A percentile compares a stretch with the other conserved stretches of the same genome.
Conservation (phyloP, 2,797 vertebrate species). For the Xyrichtys novacula region DNA sequence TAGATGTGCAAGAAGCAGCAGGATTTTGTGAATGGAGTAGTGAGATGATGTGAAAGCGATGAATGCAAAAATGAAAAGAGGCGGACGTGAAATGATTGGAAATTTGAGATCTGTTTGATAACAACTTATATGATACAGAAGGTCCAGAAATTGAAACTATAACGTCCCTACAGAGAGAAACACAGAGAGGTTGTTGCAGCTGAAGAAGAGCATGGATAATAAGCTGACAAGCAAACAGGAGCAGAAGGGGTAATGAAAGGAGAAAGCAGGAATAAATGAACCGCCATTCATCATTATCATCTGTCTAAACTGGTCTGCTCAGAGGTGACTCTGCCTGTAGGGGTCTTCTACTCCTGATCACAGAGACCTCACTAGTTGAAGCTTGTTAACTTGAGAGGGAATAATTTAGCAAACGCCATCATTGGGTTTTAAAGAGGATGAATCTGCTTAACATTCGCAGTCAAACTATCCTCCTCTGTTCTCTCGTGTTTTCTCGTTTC, state of each 20-base stretch:
- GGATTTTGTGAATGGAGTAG: background rate
- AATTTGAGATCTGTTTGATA: background rate
- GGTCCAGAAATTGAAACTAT: too few relatives aligned
- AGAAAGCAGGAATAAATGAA: constrained; percentile 15
- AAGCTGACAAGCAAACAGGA: background rate
- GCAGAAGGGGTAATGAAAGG: constrained; percentile 10
- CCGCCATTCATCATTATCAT: constrained; percentile 44
- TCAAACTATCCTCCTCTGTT: background rate
- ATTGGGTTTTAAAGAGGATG: background rate
- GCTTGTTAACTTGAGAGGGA: background rate
- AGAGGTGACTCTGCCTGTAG: constrained; percentile 25
- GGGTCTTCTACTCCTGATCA: constrained; percentile 31
- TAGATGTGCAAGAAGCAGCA: background rate
- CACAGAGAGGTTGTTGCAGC: background rate
- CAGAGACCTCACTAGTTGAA: constrained; percentile 4
- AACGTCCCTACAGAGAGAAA: background rate
- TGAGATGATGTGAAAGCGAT: background rate
- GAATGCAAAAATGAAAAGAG: background rate
- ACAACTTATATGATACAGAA: background rate
- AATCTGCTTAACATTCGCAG: background rate
- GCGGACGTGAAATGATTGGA: background rate
- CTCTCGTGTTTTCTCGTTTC: background rate
- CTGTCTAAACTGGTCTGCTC: constrained; percentile 38
- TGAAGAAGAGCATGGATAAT: background rate
- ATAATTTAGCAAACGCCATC: background rate